Conservation (phyloP, 2,113 vertebrate species). For the Tragelaphus strepsiceros region DNA sequence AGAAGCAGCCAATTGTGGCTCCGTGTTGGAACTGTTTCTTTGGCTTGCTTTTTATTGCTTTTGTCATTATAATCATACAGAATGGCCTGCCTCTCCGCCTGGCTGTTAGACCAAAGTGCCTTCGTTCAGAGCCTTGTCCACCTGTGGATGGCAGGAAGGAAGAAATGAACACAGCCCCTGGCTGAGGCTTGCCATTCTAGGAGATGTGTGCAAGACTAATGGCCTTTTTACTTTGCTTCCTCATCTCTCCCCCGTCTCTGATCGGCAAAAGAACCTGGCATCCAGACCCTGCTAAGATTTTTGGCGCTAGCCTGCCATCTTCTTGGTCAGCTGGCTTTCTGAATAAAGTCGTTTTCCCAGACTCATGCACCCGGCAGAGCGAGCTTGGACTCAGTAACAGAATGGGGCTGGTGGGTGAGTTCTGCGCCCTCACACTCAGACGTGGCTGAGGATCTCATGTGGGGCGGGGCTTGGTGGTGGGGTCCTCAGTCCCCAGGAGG, state of each 20-base stretch:
- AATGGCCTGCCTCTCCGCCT: background rate
- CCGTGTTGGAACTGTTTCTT: background rate
- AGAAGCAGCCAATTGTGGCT: background rate
- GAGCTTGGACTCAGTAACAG: background rate
- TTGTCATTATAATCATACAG: background rate
- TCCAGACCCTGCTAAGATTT: background rate
- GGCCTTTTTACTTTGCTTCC: background rate
- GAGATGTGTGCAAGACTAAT: background rate
- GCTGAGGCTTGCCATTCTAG: background rate
- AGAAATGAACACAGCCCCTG: background rate
- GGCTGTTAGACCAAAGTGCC: background rate
- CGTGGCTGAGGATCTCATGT: background rate
- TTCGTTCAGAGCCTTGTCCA: background rate
- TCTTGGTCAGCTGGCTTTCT: background rate
- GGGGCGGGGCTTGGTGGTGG: background rate
- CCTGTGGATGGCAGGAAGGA: background rate
- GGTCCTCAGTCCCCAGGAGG: background rate
- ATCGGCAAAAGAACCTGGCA: background rate
- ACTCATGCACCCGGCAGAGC: background rate
- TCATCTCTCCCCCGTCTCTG: background rate
- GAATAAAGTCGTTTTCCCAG: background rate
- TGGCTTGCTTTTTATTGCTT: background rate
- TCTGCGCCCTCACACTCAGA: background rate
- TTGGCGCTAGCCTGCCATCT: accelerated
- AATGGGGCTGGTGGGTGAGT: background rate